These are phyloP conservation scores for Blastobasis lacticolella DNA, from an alignment of 2,888 invertebrate genomes.

Conservation along the genomic window DNA sequence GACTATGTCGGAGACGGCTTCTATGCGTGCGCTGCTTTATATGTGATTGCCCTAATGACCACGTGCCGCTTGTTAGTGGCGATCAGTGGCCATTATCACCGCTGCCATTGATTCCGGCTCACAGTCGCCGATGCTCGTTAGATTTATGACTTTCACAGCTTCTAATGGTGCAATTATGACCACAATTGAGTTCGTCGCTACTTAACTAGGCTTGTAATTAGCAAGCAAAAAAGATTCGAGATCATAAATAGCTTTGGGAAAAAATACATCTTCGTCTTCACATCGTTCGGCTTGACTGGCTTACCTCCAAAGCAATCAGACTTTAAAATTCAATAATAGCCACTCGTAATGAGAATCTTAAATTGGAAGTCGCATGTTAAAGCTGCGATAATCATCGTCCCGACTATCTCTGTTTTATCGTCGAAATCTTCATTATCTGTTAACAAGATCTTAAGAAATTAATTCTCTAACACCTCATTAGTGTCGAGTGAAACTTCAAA, in stretches of 20 bases:
- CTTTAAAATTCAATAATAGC: too few species aligned
- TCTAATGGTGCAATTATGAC: conserved; percentile 52
- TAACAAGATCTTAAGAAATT: conserved; percentile 51
- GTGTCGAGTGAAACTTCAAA: conserved; percentile 43
- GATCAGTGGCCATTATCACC: conserved; percentile 52
- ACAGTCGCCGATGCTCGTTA: conserved; percentile 39
- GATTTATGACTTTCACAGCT: conserved; percentile 61
- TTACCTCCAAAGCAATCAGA: too few species aligned
- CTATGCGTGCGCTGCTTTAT: conserved; percentile 25
- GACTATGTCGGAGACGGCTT: not conserved
- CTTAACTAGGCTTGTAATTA: conserved; percentile 22
- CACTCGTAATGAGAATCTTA: conserved; percentile 24
- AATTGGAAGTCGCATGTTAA: conserved; percentile 54
- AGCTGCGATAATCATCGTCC: conserved; percentile 28
- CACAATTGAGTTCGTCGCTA: conserved; percentile 31
- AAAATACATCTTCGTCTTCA: too few species aligned
- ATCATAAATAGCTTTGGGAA: not conserved
- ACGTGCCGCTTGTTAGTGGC: conserved; percentile 66
- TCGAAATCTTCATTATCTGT: conserved; percentile 48
- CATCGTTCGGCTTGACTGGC: too few species aligned
- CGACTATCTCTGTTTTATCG: conserved; percentile 43
- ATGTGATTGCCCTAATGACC: conserved; percentile 64
- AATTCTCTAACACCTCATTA: conserved; percentile 69
- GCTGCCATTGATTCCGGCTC: conserved; percentile 48
- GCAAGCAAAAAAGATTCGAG: conserved; percentile 8